Evolutionary conservation across 1,140 invertebrate genomes (phyloP), one percentile per base, ranked within the genome.

Genomic region (Zaprionus tsacasi): DNA sequence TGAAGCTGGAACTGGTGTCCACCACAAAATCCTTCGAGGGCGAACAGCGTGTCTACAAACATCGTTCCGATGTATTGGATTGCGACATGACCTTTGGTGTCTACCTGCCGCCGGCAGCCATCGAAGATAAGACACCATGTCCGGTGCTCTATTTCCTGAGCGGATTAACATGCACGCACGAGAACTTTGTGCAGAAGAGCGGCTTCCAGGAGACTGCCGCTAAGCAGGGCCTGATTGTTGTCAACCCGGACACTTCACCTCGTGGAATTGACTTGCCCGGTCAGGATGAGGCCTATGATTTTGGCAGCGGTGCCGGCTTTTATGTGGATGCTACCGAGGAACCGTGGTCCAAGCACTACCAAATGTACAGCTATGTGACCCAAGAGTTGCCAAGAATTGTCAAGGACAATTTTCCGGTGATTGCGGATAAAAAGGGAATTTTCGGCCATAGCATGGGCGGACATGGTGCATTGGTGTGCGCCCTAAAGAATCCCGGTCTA

Each of bases 371-470:
- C 52, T 99, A 99, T 89, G 93, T 99, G n/a, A 98, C 97, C 8
- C 95, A 95, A 81, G 99, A 99, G 93, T 93, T 99, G 45, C 95
- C 96, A 66, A 94, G 95, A 52, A 66, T 99, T n/a, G 94, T 99
- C 30, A 95, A 95, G 78, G 92, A 93, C 3, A 96, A 97, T 87
- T 97, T 98, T 82, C 95, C 95, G 17, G 93, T 94, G 75, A 86
- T 95, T 35, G 88, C 94, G 17, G 94, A 94, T 5, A 94, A 94
- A 79, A 94, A 96, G 78, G 96, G 96, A 6, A 97, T 98, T 76
- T 97, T 96, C 95, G 97, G 97, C 0, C 97, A 98, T 82, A 97
- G 98, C 91, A 99, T 99, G 98, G 98, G 98, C 60, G 98, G 99
- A 61, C 98, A 99, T 94, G 99, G 99, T 30, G 99, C 99, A 30